Evolutionary conservation across 2,888 invertebrate species (phyloP).

Genomic region (Nowickia ferox): DNA sequence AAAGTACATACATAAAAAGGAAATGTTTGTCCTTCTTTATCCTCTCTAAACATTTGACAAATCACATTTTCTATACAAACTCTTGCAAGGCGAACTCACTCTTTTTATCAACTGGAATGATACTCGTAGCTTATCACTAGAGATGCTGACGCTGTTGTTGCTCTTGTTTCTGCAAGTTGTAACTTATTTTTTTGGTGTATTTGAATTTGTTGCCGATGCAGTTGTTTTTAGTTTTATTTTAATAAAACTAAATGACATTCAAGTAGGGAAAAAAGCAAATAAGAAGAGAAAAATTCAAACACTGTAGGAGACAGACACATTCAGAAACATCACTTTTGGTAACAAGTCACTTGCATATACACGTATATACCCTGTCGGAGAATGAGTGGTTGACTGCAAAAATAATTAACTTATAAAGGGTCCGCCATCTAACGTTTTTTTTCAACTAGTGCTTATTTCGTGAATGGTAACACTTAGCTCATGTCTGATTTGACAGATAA

Average conservation of each 20-base stretch:
- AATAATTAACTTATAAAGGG: too few species aligned
- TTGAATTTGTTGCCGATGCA: conserved; percentile 12
- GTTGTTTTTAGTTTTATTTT: conserved; percentile 27
- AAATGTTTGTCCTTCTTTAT: background rate
- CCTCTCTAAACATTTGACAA: background rate
- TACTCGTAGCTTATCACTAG: background rate
- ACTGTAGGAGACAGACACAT: conserved; percentile 46
- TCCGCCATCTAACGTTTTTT: too few species aligned
- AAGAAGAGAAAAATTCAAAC: conserved; percentile 3
- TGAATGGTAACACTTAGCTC: too few species aligned
- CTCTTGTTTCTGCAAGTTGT: conserved; percentile 39
- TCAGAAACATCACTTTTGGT: conserved; percentile 64
- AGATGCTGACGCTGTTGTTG: conserved; percentile 40
- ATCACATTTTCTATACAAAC: background rate
- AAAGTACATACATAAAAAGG: too few species aligned
- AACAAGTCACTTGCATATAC: conserved; percentile 63
- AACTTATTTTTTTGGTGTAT: background rate
- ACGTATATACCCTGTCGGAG: too few species aligned
- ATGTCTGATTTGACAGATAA: too few species aligned
- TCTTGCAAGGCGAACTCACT: conserved; percentile 8
- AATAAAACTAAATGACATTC: conserved; percentile 60
- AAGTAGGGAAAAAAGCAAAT: conserved; percentile 4
- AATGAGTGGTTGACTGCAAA: too few species aligned
- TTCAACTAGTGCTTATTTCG: too few species aligned
- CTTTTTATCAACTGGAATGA: conserved; percentile 14